Percentiles rank a stretch among this genome's conserved stretches.
phyloP scores from a whole-genome alignment of 2,113 vertebrate genomes.

The Tragelaphus scriptus region DNA sequence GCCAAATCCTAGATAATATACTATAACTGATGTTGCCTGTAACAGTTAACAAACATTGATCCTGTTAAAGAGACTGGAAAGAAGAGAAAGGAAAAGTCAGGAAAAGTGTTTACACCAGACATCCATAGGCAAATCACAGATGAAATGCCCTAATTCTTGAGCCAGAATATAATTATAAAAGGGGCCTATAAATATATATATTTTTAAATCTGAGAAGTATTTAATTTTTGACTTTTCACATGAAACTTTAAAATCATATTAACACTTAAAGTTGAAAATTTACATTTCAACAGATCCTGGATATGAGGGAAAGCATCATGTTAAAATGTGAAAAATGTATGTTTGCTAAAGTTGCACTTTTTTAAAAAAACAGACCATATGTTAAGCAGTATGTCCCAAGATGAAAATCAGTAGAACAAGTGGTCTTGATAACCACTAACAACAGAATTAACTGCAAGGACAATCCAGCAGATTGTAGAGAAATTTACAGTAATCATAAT shows the following conservation, averaged over 20 bases:
- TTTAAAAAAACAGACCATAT: background rate
- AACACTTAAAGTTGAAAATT: background rate
- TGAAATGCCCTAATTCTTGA: background rate
- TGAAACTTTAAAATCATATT: background rate
- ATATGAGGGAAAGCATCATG: background rate
- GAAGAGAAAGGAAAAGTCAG: background rate
- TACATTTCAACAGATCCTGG: background rate
- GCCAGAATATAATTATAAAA: background rate
- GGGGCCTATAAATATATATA: background rate
- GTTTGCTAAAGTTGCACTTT: background rate
- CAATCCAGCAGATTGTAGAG: background rate
- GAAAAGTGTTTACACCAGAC: background rate
- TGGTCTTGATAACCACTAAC: background rate
- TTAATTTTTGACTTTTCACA: background rate
- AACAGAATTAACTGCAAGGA: background rate
- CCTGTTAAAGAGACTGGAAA: background rate
- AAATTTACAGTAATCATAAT: background rate
- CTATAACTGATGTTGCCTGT: background rate
- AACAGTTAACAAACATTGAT: background rate
- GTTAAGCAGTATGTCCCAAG: background rate
- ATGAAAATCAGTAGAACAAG: background rate
- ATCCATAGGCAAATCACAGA: background rate
- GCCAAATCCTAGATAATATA: background rate
- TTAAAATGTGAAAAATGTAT: background rate
- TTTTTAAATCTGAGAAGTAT: background rate